These are phyloP conservation scores for Silurus glanis DNA, from an alignment of 2,113 vertebrate genomes.

Conservation along the genomic window DNA sequence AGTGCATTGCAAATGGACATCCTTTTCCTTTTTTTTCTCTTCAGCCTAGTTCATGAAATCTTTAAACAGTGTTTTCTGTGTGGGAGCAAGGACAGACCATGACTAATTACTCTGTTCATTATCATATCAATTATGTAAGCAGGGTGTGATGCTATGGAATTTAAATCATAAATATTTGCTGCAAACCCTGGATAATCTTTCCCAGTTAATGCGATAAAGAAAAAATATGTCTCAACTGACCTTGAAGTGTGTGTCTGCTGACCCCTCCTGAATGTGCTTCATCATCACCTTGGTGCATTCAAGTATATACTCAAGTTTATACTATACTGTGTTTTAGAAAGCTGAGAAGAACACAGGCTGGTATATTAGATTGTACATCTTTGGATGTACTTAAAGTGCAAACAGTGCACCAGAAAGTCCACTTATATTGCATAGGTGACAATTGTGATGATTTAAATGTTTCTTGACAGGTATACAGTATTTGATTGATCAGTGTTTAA, in stretches of 20 bases:
- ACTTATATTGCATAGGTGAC: not conserved
- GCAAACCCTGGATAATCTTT: conserved; percentile 57
- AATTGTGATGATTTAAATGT: not conserved
- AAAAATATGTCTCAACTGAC: conserved; percentile 32
- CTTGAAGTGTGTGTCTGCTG: conserved; percentile 40
- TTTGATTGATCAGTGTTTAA: not conserved
- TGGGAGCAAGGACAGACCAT: conserved; percentile 51
- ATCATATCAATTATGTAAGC: conserved; percentile 66
- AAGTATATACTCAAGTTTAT: not conserved
- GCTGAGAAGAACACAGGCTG: not conserved
- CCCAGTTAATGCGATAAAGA: conserved; percentile 55
- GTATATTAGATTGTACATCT: not conserved
- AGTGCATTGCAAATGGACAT: not conserved
- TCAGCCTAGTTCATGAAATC: conserved; percentile 27
- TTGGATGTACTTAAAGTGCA: not conserved
- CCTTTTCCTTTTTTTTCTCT: conserved; percentile 13
- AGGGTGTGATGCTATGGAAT: conserved; percentile 47
- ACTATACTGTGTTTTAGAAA: not conserved
- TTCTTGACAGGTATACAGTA: not conserved
- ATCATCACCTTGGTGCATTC: not conserved
- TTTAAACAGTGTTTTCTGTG: conserved; percentile 53
- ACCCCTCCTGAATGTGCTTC: conserved; percentile 46
- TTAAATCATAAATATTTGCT: conserved; percentile 58
- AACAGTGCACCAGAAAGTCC: not conserved
- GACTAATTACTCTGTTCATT: conserved; percentile 61